Evolutionary conservation across 2,888 invertebrate genomes (phyloP), one percentile per base, ranked within the genome.

Genomic region (Sesamia inferens): DNA sequence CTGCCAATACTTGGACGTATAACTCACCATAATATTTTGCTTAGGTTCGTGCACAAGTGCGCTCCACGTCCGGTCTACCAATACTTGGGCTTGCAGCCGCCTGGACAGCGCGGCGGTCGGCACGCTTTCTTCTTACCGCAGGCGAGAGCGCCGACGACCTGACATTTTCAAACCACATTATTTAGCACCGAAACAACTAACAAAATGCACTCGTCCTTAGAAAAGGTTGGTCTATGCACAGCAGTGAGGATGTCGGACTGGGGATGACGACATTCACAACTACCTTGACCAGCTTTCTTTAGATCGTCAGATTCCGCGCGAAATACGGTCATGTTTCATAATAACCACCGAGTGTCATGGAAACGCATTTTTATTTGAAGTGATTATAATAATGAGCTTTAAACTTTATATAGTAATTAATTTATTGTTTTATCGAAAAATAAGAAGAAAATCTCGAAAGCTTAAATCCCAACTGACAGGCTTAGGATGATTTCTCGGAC

Each of bases 1-100:
- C 14, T 14, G 7, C 55, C 55, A 14, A 0, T 22, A 57, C 14
- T 57, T 14, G 14, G 55, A 14, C 16, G 57, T 8, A 58, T 58
- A 16, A 31, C 24, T 58, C 57, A 58, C 57, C 57, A 31, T 58
- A 16, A 58, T 16, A 31, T 58, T 16, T 58, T 31, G 10, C 58
- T 58, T 58, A 31, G 16, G 16, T 31, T 10, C 10, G 22, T 65
- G 22, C 13, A 64, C 24, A 24, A n/a, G 5, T 22, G 42, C 14
- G 19, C 8, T 48, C 47, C 55, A 47, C 48, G 54, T 22, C n/a
- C 48, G 64, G 8, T 39, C 47, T 90, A 95, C 94, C 94, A 95
- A 88, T 94, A 95, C 81, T 91, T 93, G 71, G 96, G 96, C 86
- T 92, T 94, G 90, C 96, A 96, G 78, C 96, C 96, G 69, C 96